A percentile compares a stretch with the other conserved stretches of the same genome.
Conservation (phyloP, 2,888 invertebrate genomes). For the Melipona bicolor region DNA sequence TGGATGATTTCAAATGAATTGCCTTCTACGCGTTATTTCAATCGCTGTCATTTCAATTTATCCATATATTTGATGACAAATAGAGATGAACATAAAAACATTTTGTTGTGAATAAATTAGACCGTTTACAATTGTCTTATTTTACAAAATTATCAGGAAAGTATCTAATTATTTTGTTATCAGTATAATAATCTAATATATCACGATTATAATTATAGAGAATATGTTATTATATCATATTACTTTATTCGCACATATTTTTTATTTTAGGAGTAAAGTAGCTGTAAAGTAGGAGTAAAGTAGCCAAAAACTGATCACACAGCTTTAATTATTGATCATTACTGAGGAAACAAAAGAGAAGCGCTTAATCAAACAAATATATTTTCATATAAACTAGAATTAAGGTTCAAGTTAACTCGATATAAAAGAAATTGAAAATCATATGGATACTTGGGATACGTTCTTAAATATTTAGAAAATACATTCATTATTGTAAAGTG, state of each 20-base stretch:
- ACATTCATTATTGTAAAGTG: neutral
- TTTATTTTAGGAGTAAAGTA: neutral
- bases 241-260: neutral
- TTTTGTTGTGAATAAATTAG: neutral
- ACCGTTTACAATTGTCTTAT: neutral
- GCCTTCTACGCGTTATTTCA: slow-evolving; percentile 20
- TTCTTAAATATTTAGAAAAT: neutral
- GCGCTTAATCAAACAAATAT: neutral
- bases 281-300: no score
- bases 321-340: neutral
- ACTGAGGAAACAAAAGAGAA: neutral
- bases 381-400: neutral
- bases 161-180: neutral
- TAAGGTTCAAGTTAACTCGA: neutral
- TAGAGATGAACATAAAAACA: neutral
- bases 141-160: neutral
- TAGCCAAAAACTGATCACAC: neutral
- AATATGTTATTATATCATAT: neutral
- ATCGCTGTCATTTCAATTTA: slow-evolving; percentile 12
- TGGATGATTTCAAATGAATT: slow-evolving; percentile 17
- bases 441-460: neutral
- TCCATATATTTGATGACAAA: neutral
- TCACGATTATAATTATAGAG: no score
- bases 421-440: neutral
- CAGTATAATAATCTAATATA: no score